phyloP scores from a whole-genome alignment of 2,797 vertebrate genomes.

The Mormyrus proboscirostris region DNA sequence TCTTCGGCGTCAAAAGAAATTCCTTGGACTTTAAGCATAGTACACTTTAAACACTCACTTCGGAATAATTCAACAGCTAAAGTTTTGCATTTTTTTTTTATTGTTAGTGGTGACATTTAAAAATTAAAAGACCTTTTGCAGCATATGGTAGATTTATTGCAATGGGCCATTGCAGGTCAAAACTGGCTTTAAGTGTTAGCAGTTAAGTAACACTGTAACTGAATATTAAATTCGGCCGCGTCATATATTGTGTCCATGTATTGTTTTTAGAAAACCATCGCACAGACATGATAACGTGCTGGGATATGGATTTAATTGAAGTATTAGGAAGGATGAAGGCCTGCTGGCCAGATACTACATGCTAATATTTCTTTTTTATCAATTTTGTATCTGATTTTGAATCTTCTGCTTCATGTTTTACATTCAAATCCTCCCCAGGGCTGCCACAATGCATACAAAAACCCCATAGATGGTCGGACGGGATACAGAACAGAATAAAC shows the following conservation, averaged over 20 bases:
- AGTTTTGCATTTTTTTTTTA: not conserved
- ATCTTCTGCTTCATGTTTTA: not conserved
- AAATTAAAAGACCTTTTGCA: not conserved
- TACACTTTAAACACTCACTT: not conserved
- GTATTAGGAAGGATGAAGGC: not conserved
- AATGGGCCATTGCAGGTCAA: not conserved
- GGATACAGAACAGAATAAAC: not conserved
- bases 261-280: not conserved
- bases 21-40: not conserved
- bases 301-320: not conserved
- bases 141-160: not conserved
- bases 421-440: not conserved
- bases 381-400: not conserved
- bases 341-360: not conserved
- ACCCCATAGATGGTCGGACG: not conserved
- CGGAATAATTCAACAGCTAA: not conserved
- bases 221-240: not conserved
- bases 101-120: constrained; percentile 5
- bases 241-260: not conserved
- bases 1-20: not conserved
- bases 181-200: not conserved
- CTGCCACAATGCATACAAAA: not conserved
- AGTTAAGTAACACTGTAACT: not conserved
- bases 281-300: not conserved
- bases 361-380: not conserved